Conservation (phyloP, 2,113 vertebrate genomes). For the Ascaphus truei region DNA sequence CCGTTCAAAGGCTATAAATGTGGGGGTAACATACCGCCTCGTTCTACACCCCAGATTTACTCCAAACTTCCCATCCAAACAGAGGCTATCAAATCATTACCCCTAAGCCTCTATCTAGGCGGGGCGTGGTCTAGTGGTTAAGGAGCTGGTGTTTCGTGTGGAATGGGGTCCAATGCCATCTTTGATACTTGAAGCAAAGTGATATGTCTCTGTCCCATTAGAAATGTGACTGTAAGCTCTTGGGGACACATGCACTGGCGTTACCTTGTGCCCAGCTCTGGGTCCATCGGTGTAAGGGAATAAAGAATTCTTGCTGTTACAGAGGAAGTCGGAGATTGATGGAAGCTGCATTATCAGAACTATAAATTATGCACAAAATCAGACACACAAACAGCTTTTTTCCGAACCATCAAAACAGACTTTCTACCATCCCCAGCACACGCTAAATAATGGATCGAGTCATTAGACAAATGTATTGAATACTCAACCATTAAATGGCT, state of each 20-base stretch:
- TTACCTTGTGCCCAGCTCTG: too few relatives aligned
- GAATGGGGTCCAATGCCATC: too few relatives aligned
- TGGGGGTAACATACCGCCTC: too few relatives aligned
- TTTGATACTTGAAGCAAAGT: too few relatives aligned
- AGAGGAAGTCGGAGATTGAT: background rate
- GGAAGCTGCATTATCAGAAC: background rate
- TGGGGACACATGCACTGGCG: background rate
- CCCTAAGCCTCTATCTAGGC: too few relatives aligned
- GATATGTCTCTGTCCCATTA: too few relatives aligned
- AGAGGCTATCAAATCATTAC: too few relatives aligned
- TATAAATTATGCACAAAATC: constrained; percentile 23
- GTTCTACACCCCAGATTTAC: too few relatives aligned
- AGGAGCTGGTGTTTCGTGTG: too few relatives aligned
- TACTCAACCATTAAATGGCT: background rate
- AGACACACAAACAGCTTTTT: background rate
- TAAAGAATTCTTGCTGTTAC: background rate
- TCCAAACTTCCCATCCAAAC: too few relatives aligned
- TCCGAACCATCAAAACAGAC: background rate
- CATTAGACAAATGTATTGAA: constrained; percentile 27
- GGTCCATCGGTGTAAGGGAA: background rate
- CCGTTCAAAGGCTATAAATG: too few relatives aligned
- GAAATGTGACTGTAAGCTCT: background rate
- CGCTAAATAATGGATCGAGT: constrained; percentile 22
- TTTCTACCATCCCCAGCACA: background rate
- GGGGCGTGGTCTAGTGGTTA: too few relatives aligned